phyloP scores from a whole-genome alignment of 2,113 vertebrate genomes.

The Hemiprocne comata region DNA sequence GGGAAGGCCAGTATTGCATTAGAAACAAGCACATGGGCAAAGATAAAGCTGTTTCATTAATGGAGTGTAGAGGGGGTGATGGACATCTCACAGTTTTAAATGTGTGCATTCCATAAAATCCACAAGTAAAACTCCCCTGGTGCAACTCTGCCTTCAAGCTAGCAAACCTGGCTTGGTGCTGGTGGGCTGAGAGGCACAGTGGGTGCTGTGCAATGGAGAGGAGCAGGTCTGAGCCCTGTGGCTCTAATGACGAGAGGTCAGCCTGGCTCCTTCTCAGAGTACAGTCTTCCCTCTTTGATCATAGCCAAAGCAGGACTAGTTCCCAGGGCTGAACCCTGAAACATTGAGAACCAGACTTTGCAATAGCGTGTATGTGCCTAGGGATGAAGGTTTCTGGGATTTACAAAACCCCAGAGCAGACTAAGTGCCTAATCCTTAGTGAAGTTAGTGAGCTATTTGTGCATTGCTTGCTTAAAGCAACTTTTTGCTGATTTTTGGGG shows the following conservation, averaged over 20 bases:
- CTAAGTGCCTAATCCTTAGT: not conserved
- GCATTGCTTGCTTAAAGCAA: not conserved
- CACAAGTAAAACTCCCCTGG: not conserved
- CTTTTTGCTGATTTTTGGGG: not conserved
- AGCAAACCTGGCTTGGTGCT: not conserved
- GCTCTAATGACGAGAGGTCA: not conserved
- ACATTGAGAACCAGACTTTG: not conserved
- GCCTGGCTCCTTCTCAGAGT: not conserved
- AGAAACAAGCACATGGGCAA: not conserved
- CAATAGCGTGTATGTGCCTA: not conserved
- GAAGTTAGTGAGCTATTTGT: not conserved
- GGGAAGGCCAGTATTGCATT: not conserved
- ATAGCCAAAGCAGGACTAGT: not conserved
- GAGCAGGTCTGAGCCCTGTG: not conserved
- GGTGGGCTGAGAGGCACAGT: not conserved
- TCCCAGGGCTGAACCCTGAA: not conserved
- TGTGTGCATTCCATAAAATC: not conserved
- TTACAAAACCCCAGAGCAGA: not conserved
- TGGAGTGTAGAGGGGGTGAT: not conserved
- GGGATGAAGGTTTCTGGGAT: not conserved
- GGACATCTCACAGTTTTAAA: slow-evolving; percentile 7
- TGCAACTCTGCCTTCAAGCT: not conserved
- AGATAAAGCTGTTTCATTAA: not conserved
- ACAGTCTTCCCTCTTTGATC: not conserved
- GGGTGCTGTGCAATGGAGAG: not conserved